phyloP scores from a whole-genome alignment of 2,888 invertebrate species.

The Trichopoda pennipes region DNA sequence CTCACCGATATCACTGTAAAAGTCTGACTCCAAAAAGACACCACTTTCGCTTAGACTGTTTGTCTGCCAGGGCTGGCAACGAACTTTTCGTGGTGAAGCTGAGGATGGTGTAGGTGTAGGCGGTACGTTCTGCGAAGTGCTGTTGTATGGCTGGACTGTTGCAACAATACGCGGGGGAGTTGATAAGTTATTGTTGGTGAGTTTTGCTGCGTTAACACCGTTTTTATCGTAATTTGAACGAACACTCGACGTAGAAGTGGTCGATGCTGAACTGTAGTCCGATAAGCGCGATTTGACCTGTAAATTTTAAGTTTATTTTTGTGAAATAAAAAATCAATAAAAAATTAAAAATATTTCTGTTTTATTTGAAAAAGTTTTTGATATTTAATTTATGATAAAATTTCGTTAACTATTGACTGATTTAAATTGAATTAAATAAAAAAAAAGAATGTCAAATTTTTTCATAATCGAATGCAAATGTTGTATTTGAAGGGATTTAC shows the following conservation, averaged over 20 bases:
- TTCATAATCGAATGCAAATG: background rate
- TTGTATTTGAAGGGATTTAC: background rate
- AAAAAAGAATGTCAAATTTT: slow-evolving; percentile 28
- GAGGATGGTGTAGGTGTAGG: slow-evolving; percentile 80
- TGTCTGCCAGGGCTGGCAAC: slow-evolving; percentile 75
- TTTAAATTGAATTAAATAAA: slow-evolving; percentile 35
- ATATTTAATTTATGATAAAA: background rate
- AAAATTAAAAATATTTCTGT: background rate
- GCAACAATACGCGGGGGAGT: slow-evolving; percentile 82
- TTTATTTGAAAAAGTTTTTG: background rate
- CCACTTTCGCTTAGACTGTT: slow-evolving; percentile 87
- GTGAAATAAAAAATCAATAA: slow-evolving; percentile 43
- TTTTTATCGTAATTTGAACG: slow-evolving; percentile 70
- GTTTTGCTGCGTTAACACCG: slow-evolving; percentile 46
- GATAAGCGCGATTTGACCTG: slow-evolving; percentile 76
- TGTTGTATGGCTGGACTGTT: slow-evolving; percentile 84
- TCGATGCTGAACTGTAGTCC: slow-evolving; percentile 74
- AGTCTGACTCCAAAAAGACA: slow-evolving; percentile 86
- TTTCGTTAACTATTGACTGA: slow-evolving; percentile 15
- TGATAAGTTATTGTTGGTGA: slow-evolving; percentile 42
- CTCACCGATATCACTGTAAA: slow-evolving; percentile 72
- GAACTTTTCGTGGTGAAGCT: slow-evolving; percentile 76
- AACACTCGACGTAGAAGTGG: slow-evolving; percentile 71
- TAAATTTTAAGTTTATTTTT: slow-evolving; percentile 60
- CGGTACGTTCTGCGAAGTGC: slow-evolving; percentile 69